Evolutionary conservation across 2,797 vertebrate species (phyloP), one percentile per base, ranked within the genome.

Genomic region (Fistularia tabacaria): DNA sequence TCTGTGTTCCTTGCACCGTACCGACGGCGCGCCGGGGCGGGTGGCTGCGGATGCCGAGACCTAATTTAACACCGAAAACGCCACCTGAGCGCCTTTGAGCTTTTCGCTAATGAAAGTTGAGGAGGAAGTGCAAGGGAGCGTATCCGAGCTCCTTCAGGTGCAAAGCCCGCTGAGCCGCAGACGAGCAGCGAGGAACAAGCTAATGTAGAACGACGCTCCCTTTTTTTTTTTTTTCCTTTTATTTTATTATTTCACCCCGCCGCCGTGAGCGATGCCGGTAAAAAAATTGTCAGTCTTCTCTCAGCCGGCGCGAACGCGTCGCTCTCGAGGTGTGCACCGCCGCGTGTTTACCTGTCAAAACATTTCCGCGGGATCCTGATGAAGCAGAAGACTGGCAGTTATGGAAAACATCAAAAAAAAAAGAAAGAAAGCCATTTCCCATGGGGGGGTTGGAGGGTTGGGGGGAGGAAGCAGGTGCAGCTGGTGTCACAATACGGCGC

Each of bases 331-430:
- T 84, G 74, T 69, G 53, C 61, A 69, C 73, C 71, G 59, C 71
- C 72, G 77, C 71, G 71, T 73, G 63, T 79, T 85, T 81, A 84
- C 79, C 81, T 89, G 86, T 88, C 86, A 88, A 82, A 82, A 76
- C 57, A 83, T 68, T 83, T 83, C 64, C 78, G 82, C 83, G 69
- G 64, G 60, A 80, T 74, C 47, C 72, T 60, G 82, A 85, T 83
- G 76, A 87, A 87, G 82, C 80, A 74, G 84, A 89, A 88, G 84
- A 88, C 66, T 85, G 76, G 78, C 82, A 85, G 81, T 84, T 82
- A 72, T 82, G 75, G 69, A 85, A 85, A 81, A 85, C 81, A 87
- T 84, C 81, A 82, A 76, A 81, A 84, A 25, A 25, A 25, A 25
- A 25, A 25, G n/a, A n/a, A n/a, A n/a, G n/a, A 25, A 25, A 25